These are phyloP conservation scores for Seladonia tumulorum DNA, from an alignment of 2,888 invertebrate species.

Conservation along the genomic window DNA sequence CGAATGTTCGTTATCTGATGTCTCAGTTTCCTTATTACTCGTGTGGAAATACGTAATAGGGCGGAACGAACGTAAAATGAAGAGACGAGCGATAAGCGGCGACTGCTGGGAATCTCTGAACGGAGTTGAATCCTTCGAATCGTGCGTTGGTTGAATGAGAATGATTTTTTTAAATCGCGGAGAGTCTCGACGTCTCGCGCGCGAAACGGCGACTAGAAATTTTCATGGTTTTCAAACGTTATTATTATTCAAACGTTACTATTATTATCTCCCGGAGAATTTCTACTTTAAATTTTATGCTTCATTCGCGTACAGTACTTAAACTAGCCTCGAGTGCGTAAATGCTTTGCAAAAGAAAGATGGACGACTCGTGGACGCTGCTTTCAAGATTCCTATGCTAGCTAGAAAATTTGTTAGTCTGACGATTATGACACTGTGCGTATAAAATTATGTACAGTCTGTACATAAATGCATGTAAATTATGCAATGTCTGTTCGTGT, in stretches of 20 bases:
- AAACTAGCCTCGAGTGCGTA: background rate
- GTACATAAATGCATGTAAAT: no score
- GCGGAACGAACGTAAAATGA: slow-evolving; percentile 16
- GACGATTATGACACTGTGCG: background rate
- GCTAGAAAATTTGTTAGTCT: background rate
- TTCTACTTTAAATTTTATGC: background rate
- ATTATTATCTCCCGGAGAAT: background rate
- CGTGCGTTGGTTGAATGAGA: background rate
- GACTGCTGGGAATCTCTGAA: background rate
- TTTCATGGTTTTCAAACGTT: background rate
- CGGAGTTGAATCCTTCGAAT: background rate
- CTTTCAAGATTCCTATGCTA: background rate
- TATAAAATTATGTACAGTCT: background rate
- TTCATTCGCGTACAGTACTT: background rate
- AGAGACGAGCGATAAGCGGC: slow-evolving; percentile 4
- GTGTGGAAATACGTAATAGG: slow-evolving; percentile 1
- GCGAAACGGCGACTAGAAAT: background rate
- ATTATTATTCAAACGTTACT: no score
- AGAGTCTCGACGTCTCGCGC: background rate
- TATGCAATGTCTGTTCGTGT: background rate
- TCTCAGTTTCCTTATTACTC: slow-evolving; percentile 11
- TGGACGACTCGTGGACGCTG: background rate
- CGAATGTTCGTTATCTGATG: slow-evolving; percentile 9
- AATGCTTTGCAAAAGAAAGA: background rate
- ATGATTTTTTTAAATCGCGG: background rate